Percentiles rank a stretch among this genome's conserved stretches.
Conservation (phyloP, 2,113 vertebrate genomes). For the Leptosomus discolor region DNA sequence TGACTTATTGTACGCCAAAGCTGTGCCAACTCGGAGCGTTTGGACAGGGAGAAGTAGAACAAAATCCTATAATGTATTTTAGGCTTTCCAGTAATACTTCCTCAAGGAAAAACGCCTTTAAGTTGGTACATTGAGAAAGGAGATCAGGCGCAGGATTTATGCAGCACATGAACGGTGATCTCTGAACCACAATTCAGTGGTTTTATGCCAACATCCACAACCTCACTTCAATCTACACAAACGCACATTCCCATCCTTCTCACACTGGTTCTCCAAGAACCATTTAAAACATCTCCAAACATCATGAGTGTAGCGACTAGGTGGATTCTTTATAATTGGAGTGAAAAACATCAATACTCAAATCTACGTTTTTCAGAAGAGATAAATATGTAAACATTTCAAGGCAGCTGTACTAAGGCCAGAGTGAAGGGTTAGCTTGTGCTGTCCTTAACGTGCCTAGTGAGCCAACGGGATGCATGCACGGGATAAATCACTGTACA, state of each 20-base stretch:
- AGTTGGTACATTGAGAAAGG: background rate
- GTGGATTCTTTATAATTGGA: background rate
- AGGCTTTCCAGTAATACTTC: background rate
- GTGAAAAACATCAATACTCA: background rate
- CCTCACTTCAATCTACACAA: background rate
- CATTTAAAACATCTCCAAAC: background rate
- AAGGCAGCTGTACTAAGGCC: background rate
- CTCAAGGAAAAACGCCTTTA: background rate
- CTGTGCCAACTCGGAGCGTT: background rate
- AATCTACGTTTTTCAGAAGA: background rate
- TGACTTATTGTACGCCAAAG: background rate
- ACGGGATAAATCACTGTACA: background rate
- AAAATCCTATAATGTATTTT: background rate
- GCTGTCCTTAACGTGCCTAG: background rate
- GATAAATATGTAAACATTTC: background rate
- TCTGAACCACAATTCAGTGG: background rate
- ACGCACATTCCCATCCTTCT: background rate
- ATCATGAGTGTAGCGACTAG: background rate
- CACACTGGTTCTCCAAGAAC: background rate
- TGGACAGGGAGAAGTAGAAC: background rate
- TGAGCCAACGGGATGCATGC: background rate
- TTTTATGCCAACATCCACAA: background rate
- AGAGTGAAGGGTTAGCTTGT: background rate
- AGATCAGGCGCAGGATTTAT: background rate
- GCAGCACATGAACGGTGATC: rapidly evolving